phyloP scores from a whole-genome alignment of 2,797 vertebrate genomes.

The Gymnoscopelus microlampas region DNA sequence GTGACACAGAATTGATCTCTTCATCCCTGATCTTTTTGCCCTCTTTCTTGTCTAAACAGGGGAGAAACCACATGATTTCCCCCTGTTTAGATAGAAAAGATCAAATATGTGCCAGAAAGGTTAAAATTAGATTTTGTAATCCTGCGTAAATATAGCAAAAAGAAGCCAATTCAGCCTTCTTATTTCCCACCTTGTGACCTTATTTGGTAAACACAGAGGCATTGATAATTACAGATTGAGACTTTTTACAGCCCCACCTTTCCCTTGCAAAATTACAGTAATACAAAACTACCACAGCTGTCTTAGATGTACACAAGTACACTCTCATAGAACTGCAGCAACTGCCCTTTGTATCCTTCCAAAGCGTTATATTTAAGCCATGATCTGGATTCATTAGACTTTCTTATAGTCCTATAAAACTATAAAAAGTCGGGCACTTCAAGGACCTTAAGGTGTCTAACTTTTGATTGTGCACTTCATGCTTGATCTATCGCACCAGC shows the following conservation, averaged over 20 bases:
- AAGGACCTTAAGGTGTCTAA: no score
- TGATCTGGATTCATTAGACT: neutral
- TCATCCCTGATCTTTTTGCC: no score
- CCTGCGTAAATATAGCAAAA: slow-evolving; percentile 42
- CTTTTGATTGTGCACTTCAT: no score
- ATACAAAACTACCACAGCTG: neutral
- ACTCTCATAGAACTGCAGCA: neutral
- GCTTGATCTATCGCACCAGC: no score
- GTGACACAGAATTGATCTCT: no score
- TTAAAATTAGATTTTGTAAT: neutral
- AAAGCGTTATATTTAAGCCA: neutral
- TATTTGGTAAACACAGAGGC: slow-evolving; percentile 40
- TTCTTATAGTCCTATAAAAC: neutral
- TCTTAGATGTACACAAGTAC: neutral
- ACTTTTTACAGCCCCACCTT: slow-evolving; percentile 15
- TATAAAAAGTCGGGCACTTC: no score
- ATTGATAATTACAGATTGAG: slow-evolving; percentile 35
- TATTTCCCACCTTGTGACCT: slow-evolving; percentile 17
- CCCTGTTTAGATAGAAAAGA: no score
- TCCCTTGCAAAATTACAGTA: slow-evolving; percentile 15
- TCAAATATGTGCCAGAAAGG: no score
- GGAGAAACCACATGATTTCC: no score
- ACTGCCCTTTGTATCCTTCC: neutral
- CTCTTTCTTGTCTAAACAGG: no score
- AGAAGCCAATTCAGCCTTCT: slow-evolving; percentile 20